Evolutionary conservation across 2,113 vertebrate genomes (phyloP).

Genomic region (Rattus rattus): DNA sequence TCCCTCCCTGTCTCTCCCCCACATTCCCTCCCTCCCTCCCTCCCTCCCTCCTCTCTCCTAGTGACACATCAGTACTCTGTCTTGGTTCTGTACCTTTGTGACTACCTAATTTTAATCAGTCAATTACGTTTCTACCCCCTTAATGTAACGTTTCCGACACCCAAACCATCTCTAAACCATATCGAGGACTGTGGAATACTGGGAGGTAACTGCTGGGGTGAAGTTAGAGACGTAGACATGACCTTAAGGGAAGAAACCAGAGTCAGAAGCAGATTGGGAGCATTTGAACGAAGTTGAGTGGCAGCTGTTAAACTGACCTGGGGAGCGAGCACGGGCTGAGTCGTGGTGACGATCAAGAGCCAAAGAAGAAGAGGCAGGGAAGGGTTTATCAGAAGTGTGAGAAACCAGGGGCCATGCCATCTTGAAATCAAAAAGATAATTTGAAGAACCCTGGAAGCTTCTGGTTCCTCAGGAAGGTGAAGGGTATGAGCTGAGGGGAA

Average conservation of each 20-base stretch:
- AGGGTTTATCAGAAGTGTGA: neutral
- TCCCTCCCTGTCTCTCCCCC: neutral
- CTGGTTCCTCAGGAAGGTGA: neutral
- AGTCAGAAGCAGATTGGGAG: neutral
- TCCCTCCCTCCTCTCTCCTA: neutral
- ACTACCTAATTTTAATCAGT: neutral
- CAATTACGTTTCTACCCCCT: neutral
- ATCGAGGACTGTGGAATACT: neutral
- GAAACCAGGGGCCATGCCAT: neutral
- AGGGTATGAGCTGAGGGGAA: neutral
- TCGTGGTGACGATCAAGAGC: neutral
- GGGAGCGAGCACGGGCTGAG: no score
- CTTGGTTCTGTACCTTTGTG: neutral
- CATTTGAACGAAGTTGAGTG: neutral
- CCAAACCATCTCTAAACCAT: neutral
- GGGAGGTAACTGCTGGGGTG: neutral
- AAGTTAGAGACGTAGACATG: neutral
- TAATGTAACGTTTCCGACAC: neutral
- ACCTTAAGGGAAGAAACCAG: neutral
- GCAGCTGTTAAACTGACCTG: neutral
- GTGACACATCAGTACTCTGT: neutral
- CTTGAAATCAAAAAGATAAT: neutral
- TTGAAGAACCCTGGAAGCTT: neutral
- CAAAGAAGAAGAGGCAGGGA: neutral
- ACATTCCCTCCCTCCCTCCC: neutral